Base-by-base conservation (phyloP, 2,113 vertebrate species). In the Takifugu bimaculatus region DNA sequence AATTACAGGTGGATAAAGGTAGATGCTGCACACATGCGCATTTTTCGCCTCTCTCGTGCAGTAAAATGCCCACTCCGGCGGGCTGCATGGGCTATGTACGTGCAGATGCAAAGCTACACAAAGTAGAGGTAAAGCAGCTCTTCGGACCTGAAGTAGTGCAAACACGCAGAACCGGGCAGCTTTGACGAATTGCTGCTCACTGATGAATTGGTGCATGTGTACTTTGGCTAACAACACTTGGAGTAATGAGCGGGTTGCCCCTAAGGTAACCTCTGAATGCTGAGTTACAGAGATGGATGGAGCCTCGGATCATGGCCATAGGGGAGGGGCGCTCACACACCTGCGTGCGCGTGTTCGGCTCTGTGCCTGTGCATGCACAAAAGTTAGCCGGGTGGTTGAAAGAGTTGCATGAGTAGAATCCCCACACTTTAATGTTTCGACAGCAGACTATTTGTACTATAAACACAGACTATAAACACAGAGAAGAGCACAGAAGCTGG, bases 221-320 rank as follows among this genome's bases (percentile, higher is more conserved):
- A 73, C 66, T 78, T 85, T 79, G 60, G 74, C 76, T 86, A 88
- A 88, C 75, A 84, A 85, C 78, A 78, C 80, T 89, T 71, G 68
- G 80, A 88, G 83, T 90, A 89, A 91, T 88, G 86, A 88, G 85
- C 78, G 74, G 75, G 83, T 79, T 89, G 81, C 72, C 77, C 83
- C 77, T 72, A 75, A 77, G 49, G 65, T 82, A 85, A 90, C 82
- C 83, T 80, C 78, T 60, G 62, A 45, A 48, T 32, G 74, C 65
- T 68, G 78, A 81, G 73, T 67, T 74, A 74, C 62, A 69, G 74
- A 87, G 82, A 87, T 78, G 78, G 75, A 86, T 79, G 68, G 57
- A 28, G 49, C 68, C 48, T 67, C 15, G 52, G 57, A 54, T 48
- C 45, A 48, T 11, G 27, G 42, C 50, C 44, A 29, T 50, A 26